Percentiles rank a stretch among this genome's conserved stretches.
phyloP scores from a whole-genome alignment of 2,113 vertebrate genomes.

The Isichthys henryi region DNA sequence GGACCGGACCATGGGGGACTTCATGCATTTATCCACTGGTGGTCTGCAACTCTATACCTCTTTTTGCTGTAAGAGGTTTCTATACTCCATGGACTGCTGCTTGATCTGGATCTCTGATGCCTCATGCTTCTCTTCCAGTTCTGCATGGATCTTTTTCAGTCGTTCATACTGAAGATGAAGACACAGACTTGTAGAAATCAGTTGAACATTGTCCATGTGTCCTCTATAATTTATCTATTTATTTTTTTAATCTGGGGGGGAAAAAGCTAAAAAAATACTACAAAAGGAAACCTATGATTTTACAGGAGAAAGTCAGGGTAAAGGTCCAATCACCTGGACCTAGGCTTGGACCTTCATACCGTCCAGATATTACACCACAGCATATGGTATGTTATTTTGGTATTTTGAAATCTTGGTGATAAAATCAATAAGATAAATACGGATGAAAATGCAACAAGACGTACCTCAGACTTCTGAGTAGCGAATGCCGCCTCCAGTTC shows the following conservation, averaged over 20 bases:
- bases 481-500: slow-evolving; percentile 72
- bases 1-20: background rate
- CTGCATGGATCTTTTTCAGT: slow-evolving; percentile 70
- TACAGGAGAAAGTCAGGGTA: background rate
- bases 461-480: slow-evolving; percentile 81
- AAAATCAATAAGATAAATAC: background rate
- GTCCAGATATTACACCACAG: background rate
- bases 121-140: slow-evolving; percentile 90
- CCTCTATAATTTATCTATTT: background rate
- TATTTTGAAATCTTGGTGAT: background rate
- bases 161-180: slow-evolving; percentile 71
- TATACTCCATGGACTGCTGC: slow-evolving; percentile 76
- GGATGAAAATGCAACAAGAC: background rate
- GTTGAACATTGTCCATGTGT: background rate
- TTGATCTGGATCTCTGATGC: slow-evolving; percentile 89
- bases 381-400: background rate
- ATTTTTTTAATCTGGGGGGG: background rate
- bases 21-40: background rate
- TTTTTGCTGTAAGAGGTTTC: slow-evolving; percentile 82
- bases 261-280: background rate
- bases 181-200: slow-evolving; percentile 13
- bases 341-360: background rate
- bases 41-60: slow-evolving; percentile 61
- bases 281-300: background rate
- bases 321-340: background rate